Percentiles rank a stretch among this genome's conserved stretches.
Conservation (phyloP, 2,888 invertebrate species). For the Pheosia tremula region DNA sequence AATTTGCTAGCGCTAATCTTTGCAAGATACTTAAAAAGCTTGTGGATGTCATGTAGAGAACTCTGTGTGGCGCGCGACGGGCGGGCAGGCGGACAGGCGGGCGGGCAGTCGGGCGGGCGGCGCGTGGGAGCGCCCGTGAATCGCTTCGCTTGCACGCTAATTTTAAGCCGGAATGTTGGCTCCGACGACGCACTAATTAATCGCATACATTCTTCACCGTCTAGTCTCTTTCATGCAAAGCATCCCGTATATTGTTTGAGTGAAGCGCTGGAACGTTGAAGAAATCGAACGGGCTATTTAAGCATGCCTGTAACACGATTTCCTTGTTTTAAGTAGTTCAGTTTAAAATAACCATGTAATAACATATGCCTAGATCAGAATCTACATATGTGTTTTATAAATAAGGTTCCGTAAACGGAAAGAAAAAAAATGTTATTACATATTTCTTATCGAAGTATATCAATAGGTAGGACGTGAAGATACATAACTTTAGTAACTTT, state of each 20-base stretch:
- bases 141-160: slow-evolving; percentile 60
- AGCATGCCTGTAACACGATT: not conserved
- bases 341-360: not conserved
- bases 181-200: slow-evolving; percentile 65
- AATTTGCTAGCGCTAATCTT: no score
- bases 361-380: not conserved
- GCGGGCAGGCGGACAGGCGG: slow-evolving; percentile 1
- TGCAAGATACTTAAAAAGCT: no score
- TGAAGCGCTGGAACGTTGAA: slow-evolving; percentile 31
- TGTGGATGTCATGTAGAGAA: slow-evolving; percentile 10
- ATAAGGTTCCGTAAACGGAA: not conserved
- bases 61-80: not conserved
- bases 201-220: slow-evolving; percentile 61
- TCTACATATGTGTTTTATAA: not conserved
- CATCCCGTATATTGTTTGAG: slow-evolving; percentile 34
- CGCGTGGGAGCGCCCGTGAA: slow-evolving; percentile 67
- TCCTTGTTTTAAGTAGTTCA: not conserved
- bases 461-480: not conserved
- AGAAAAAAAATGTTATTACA: no score
- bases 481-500: not conserved
- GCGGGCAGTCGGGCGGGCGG: slow-evolving; percentile 18
- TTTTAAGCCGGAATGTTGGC: slow-evolving; percentile 75
- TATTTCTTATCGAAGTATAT: not conserved
- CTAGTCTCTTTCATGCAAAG: slow-evolving; percentile 55
- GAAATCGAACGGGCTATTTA: not conserved